Evolutionary conservation across 2,113 vertebrate genomes (phyloP).

Genomic region (Brienomyrus brachyistius): DNA sequence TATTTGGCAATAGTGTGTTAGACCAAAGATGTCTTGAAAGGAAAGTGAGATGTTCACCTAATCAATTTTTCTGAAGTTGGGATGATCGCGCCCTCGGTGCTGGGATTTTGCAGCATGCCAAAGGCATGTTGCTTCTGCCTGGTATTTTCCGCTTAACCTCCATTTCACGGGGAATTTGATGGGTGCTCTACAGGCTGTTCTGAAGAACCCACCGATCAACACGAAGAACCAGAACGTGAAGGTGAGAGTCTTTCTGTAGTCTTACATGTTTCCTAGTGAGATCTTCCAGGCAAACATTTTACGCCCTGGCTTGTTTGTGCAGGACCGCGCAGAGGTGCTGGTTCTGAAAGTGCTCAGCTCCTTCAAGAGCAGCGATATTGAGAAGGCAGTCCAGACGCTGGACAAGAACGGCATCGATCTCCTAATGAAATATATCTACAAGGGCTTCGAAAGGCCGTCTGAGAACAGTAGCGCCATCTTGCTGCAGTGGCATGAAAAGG

Average conservation of each 20-base stretch:
- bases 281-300: background rate
- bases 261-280: background rate
- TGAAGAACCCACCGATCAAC: conserved; percentile 97
- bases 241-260: conserved; percentile 53
- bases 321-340: conserved; percentile 90
- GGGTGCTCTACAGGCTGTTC: conserved; percentile 86
- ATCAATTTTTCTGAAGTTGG: background rate
- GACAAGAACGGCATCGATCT: conserved; percentile 89
- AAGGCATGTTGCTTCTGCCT: background rate
- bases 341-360: conserved; percentile 93
- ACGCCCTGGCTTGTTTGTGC: background rate
- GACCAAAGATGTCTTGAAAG: background rate
- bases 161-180: conserved; percentile 81
- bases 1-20: background rate
- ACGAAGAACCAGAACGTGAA: conserved; percentile 95
- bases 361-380: conserved; percentile 91
- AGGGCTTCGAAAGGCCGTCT: conserved; percentile 91
- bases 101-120: background rate
- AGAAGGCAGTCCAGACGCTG: conserved; percentile 89
- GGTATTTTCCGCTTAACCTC: conserved; percentile 62
- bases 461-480: conserved; percentile 94
- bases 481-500: conserved; percentile 97
- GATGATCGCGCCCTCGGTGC: background rate
- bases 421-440: conserved; percentile 99
- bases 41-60: background rate